Conservation (phyloP, 2,888 invertebrate species). For the Dicycla oo region DNA sequence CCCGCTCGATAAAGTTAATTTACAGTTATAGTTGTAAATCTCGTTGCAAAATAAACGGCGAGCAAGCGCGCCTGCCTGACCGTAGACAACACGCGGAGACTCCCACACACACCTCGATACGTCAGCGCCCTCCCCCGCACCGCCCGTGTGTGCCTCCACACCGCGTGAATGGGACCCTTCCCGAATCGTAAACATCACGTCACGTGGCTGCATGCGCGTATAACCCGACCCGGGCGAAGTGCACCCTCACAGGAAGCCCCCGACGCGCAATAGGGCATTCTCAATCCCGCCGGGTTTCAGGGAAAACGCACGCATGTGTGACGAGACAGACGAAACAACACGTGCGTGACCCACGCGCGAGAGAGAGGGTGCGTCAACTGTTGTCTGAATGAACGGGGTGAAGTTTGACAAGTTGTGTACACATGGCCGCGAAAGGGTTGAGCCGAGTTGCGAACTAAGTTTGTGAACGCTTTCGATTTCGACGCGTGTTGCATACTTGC, state of each 20-base stretch:
- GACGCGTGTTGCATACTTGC: slow-evolving; percentile 86
- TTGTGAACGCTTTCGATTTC: slow-evolving; percentile 86
- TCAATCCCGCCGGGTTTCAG: slow-evolving; percentile 69
- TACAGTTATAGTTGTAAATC: slow-evolving; percentile 90
- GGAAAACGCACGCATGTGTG: slow-evolving; percentile 81
- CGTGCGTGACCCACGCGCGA: slow-evolving; percentile 81
- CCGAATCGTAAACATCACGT: slow-evolving; percentile 75
- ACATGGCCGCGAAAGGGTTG: slow-evolving; percentile 87
- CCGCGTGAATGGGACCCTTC: slow-evolving; percentile 81
- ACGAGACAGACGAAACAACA: slow-evolving; percentile 79
- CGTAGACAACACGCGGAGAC: slow-evolving; percentile 85
- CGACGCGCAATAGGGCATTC: slow-evolving; percentile 59
- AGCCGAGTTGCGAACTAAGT: slow-evolving; percentile 82
- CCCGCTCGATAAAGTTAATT: slow-evolving; percentile 89
- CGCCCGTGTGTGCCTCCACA: slow-evolving; percentile 63
- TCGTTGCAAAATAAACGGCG: slow-evolving; percentile 89
- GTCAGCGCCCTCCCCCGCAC: slow-evolving; percentile 59
- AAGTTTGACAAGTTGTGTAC: slow-evolving; percentile 84
- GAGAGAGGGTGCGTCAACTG: slow-evolving; percentile 80
- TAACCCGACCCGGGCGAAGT: slow-evolving; percentile 71
- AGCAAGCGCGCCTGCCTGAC: slow-evolving; percentile 86
- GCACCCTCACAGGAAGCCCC: slow-evolving; percentile 61
- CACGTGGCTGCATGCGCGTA: slow-evolving; percentile 76
- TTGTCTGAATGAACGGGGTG: slow-evolving; percentile 86
- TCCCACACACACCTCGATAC: slow-evolving; percentile 82